phyloP scores from a whole-genome alignment of 2,888 invertebrate genomes.

The Chironomus riparius region DNA sequence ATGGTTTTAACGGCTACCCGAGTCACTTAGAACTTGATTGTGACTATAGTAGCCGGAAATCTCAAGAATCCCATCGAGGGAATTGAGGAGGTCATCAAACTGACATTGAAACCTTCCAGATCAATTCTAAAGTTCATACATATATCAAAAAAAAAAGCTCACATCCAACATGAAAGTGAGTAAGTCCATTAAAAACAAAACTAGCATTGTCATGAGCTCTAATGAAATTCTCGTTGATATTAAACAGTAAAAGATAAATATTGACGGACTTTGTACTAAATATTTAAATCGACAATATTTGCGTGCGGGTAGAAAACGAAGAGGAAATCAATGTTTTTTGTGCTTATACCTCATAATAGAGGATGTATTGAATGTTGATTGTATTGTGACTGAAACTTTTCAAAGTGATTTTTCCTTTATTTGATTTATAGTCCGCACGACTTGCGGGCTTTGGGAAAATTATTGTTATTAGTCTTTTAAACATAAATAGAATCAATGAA shows the following conservation, averaged over 20 bases:
- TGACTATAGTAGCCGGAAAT: no score
- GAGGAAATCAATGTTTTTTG: background rate
- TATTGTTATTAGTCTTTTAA: constrained; percentile 6
- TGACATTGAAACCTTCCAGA: no score
- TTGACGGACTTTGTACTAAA: constrained; percentile 2
- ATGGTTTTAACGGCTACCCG: no score
- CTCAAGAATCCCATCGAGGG: no score
- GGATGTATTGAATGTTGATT: no score
- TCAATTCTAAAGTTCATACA: no score
- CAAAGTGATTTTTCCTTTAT: background rate
- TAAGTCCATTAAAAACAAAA: no score
- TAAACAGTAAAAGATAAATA: constrained; percentile 2
- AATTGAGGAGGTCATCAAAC: no score
- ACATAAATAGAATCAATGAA: background rate
- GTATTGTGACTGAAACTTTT: background rate
- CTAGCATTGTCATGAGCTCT: background rate
- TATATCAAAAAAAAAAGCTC: no score
- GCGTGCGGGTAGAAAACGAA: background rate
- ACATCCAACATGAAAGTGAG: no score
- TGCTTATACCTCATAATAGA: no score
- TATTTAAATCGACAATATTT: constrained; percentile 23
- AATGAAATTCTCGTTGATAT: constrained; percentile 5
- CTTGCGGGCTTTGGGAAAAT: constrained; percentile 1
- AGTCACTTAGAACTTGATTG: no score
- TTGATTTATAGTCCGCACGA: background rate